These are phyloP conservation scores for Conus betulinus DNA, from an alignment of 1,140 invertebrate species.

Conservation along the genomic window DNA sequence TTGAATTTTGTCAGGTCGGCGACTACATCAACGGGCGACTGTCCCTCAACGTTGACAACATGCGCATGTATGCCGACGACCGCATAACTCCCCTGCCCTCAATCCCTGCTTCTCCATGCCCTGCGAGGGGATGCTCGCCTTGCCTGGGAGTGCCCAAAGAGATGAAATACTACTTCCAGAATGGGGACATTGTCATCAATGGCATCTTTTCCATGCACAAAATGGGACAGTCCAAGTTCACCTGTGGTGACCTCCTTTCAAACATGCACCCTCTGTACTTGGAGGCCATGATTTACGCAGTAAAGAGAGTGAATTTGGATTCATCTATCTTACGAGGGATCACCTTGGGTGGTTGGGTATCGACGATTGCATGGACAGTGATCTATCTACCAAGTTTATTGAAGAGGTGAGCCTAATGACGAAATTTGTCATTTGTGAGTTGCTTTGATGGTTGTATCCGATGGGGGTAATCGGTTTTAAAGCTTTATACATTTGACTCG, in stretches of 20 bases:
- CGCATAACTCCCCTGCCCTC: constrained; percentile 44
- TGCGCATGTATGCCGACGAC: constrained; percentile 61
- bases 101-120: constrained; percentile 60
- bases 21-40: constrained; percentile 56
- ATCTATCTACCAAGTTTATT: constrained; percentile 45
- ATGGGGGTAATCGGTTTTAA: too few relatives aligned
- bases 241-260: constrained; percentile 55
- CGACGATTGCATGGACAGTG: constrained; percentile 65
- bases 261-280: constrained; percentile 79
- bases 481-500: too few relatives aligned
- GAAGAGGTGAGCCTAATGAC: constrained; percentile 37
- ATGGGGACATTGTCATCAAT: constrained; percentile 67
- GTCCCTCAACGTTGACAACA: constrained; percentile 48
- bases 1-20: constrained; percentile 57
- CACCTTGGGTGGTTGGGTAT: constrained; percentile 78
- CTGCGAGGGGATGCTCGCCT: constrained; percentile 49
- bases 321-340: constrained; percentile 78
- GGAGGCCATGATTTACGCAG: constrained; percentile 88
- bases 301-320: constrained; percentile 83
- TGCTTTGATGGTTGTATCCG: too few relatives aligned
- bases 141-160: constrained; percentile 54
- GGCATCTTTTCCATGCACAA: constrained; percentile 67
- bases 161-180: constrained; percentile 58
- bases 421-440: too few relatives aligned
- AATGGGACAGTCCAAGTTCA: constrained; percentile 45